Conservation (phyloP, 2,113 vertebrate species). For the Entomyzon cyanotis region DNA sequence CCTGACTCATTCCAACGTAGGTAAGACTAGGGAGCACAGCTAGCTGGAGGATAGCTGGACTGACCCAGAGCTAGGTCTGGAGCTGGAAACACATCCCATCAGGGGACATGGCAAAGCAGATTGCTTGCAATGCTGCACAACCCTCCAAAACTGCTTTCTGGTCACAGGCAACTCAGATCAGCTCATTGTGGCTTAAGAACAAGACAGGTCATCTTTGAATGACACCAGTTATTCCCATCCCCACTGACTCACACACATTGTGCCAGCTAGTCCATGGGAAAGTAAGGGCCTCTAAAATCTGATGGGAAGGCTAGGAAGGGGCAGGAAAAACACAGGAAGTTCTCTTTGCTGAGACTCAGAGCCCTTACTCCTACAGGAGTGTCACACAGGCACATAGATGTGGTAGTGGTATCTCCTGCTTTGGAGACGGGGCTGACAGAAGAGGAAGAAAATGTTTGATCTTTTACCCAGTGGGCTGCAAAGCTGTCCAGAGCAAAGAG, state of each 20-base stretch:
- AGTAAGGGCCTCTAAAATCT: neutral
- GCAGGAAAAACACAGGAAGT: neutral
- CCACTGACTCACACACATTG: neutral
- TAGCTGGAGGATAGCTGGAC: neutral
- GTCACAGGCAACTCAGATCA: neutral
- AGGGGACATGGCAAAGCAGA: neutral
- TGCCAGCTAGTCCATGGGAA: neutral
- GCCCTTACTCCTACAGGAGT: neutral
- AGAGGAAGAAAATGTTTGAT: accelerated
- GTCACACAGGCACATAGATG: accelerated
- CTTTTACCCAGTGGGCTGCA: neutral
- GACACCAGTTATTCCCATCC: neutral
- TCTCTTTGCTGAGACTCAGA: neutral
- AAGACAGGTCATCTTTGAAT: neutral
- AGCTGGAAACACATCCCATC: neutral
- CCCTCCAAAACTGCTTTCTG: neutral
- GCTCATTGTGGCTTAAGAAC: accelerated
- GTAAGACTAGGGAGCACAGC: neutral
- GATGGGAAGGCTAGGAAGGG: neutral
- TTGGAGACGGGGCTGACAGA: neutral
- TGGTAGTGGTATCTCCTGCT: accelerated
- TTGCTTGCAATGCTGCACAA: neutral
- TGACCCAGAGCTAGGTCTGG: neutral
- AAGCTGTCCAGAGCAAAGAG: neutral
- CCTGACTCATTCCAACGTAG: accelerated